These are phyloP conservation scores for Pantherophis guttatus DNA, from an alignment of 2,113 vertebrate species.

Conservation along the genomic window DNA sequence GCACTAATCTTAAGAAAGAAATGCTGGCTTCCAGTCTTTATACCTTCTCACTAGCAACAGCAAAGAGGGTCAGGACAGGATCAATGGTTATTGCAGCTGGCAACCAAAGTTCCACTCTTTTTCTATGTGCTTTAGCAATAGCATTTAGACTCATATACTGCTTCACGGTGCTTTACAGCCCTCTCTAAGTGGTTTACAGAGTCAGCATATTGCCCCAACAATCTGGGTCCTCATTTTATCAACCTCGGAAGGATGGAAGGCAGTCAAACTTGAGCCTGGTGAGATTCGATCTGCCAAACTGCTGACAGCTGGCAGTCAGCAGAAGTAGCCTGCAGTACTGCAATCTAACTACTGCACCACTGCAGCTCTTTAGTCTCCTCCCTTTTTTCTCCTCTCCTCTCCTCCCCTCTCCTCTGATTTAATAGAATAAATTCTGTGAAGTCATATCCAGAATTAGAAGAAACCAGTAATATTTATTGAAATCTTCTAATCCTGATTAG, in stretches of 20 bases:
- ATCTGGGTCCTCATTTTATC: too few relatives aligned
- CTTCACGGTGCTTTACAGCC: too few relatives aligned
- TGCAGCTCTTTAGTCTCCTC: neutral
- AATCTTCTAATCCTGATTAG: neutral
- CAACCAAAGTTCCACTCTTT: neutral
- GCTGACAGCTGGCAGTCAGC: too few relatives aligned
- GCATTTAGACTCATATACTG: too few relatives aligned
- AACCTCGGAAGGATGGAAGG: too few relatives aligned
- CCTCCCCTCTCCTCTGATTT: neutral
- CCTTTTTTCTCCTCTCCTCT: neutral
- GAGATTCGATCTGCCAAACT: too few relatives aligned
- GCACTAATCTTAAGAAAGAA: neutral
- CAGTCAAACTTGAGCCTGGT: too few relatives aligned
- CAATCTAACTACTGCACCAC: too few relatives aligned
- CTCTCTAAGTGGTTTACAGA: too few relatives aligned
- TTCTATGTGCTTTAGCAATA: neutral
- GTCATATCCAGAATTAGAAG: neutral
- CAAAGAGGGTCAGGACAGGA: neutral
- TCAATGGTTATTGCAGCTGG: neutral
- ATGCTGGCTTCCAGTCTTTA: neutral
- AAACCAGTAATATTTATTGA: neutral
- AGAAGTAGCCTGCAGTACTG: too few relatives aligned
- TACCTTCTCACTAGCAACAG: neutral
- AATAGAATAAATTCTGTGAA: neutral
- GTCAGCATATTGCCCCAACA: too few relatives aligned